phyloP scores from a whole-genome alignment of 1,140 invertebrate species.

The Maconellicoccus hirsutus region DNA sequence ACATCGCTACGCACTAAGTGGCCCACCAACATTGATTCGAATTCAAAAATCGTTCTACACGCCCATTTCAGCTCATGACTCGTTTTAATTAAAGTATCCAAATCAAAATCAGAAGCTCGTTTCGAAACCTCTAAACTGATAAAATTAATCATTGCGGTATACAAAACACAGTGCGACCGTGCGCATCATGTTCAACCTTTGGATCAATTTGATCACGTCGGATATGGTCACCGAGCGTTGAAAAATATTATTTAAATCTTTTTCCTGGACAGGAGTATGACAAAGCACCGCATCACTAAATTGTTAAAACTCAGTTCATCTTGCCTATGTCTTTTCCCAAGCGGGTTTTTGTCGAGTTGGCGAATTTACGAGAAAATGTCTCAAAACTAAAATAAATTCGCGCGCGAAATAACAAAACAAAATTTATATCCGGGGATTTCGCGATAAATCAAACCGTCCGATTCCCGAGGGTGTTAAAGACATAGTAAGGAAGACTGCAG shows the following conservation, averaged over 20 bases:
- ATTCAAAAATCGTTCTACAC: background rate
- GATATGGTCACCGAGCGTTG: too few species aligned
- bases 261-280: too few species aligned
- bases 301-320: background rate
- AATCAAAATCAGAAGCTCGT: background rate
- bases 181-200: too few species aligned
- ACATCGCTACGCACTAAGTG: background rate
- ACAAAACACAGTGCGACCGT: too few species aligned
- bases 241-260: too few species aligned
- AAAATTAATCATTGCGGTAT: background rate
- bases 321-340: background rate
- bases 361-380: background rate
- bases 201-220: too few species aligned
- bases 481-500: background rate
- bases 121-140: conserved; percentile 8
- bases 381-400: conserved; percentile 5
- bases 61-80: background rate
- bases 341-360: background rate
- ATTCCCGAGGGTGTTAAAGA: background rate
- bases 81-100: conserved; percentile 1
- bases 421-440: background rate
- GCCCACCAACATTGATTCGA: background rate
- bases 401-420: background rate
- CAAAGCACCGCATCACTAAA: background rate
- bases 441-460: background rate